These are phyloP conservation scores for Mobula hypostoma DNA, from an alignment of 2,113 vertebrate species.

Conservation along the genomic window DNA sequence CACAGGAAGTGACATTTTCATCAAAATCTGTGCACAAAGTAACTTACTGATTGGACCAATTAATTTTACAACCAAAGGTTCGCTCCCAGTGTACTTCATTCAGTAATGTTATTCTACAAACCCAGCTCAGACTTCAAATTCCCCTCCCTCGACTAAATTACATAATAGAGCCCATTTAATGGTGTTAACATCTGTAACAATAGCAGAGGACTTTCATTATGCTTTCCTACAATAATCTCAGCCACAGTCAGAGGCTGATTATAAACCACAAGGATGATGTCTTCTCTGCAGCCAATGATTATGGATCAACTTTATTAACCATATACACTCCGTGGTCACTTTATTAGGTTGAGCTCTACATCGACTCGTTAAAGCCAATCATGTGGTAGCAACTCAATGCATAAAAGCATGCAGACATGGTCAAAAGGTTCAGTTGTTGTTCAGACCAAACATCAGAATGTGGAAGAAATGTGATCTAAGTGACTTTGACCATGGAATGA, in stretches of 20 bases:
- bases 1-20: not conserved
- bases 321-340: too few relatives aligned
- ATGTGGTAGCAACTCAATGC: too few relatives aligned
- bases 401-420: too few relatives aligned
- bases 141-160: not conserved
- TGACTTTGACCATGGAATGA: too few relatives aligned
- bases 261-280: not conserved
- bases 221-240: not conserved
- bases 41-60: not conserved
- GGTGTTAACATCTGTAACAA: not conserved
- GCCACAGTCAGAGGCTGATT: not conserved
- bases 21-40: not conserved
- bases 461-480: too few relatives aligned
- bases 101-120: not conserved
- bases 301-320: too few relatives aligned
- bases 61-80: not conserved
- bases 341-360: too few relatives aligned
- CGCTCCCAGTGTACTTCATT: not conserved
- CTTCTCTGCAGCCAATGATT: not conserved
- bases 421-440: too few relatives aligned
- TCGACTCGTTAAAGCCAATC: too few relatives aligned
- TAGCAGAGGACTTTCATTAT: not conserved
- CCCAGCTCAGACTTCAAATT: not conserved
- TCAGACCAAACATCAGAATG: too few relatives aligned
- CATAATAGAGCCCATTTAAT: not conserved